Base-by-base conservation (phyloP, 2,888 invertebrate genomes). In the Eulithis prunata region DNA sequence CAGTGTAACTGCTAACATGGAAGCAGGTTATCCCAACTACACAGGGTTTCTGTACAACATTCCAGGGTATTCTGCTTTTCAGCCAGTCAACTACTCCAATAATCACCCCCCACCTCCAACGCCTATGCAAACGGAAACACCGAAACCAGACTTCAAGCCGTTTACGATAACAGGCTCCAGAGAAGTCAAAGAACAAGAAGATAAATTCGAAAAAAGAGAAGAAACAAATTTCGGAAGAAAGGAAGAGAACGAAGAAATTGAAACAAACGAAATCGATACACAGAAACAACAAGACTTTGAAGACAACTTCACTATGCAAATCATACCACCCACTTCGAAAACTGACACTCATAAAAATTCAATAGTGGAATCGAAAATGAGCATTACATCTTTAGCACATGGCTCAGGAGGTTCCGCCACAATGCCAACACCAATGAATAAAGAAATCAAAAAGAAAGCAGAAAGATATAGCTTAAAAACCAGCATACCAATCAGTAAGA, bases 31-130 rank as follows among this genome's bases (percentile, higher is more conserved):
- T 60, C 86, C 90, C 0, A 87, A 81, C 66, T 91, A 89, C 63
- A 87, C 88, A 1, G 84, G 90, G 3, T 92, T 88, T 60, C 77
- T 92, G 5, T 91, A 91, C 70, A 89, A 90, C 4, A 87, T 91
- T 46, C 93, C 93, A 4, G 91, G 92, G 3, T 93, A 88, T 71
- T 91, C 93, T 0, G 93, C 93, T 1, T 93, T 93, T 69, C 93
- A 92, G 71, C 90, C 93, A 0, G 83, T 90, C 2, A 81, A 85
- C 6, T 88, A 86, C 67, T 83, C 88, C 1, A 81, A 82, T 82
- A 1, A 38, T 21, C 49, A 49, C n/a, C 86, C 82, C 14, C 82
- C 83, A 11, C 78, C 69, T 28, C 79, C 79, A 68, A 74, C 78
- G n/a, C 75, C 82, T 0, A 54, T 78, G 57, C 71, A 76, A 55